A percentile compares a stretch with the other conserved stretches of the same genome.
These are phyloP conservation scores for Hydractinia symbiolongicarpus DNA, from an alignment of 30 jellyfish, hydroid and myxozoan genomes.

Conservation along the genomic window DNA sequence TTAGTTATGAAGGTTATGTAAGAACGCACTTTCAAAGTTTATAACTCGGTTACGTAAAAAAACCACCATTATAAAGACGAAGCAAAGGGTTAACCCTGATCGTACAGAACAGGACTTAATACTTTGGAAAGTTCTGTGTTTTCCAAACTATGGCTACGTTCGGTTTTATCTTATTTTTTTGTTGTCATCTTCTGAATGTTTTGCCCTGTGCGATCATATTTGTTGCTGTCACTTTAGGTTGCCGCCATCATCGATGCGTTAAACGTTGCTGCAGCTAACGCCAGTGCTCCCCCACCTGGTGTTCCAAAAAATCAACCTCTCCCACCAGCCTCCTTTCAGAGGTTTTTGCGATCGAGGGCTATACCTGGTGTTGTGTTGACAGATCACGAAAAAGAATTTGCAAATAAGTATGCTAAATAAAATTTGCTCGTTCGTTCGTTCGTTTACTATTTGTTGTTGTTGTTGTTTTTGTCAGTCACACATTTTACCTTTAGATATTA, in stretches of 20 bases:
- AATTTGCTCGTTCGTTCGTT: neutral
- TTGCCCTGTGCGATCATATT: neutral
- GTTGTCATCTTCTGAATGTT: too few relatives aligned
- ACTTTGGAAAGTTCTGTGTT: too few relatives aligned
- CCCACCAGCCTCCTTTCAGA: conserved; percentile 97
- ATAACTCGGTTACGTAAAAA: too few relatives aligned
- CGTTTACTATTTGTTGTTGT: neutral
- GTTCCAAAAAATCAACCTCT: conserved; percentile 44
- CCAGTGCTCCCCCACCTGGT: neutral
- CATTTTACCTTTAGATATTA: conserved; percentile 47
- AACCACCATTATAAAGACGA: too few relatives aligned
- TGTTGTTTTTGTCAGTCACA: neutral
- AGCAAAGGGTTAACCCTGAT: too few relatives aligned
- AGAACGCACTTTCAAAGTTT: too few relatives aligned
- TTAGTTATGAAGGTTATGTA: too few relatives aligned
- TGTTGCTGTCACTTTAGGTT: neutral
- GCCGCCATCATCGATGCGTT: neutral
- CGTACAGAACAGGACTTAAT: too few relatives aligned
- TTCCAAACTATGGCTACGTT: too few relatives aligned
- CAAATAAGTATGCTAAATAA: conserved; percentile 58
- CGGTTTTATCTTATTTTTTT: too few relatives aligned
- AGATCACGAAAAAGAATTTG: conserved; percentile 71
- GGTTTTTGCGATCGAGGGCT: conserved; percentile 52
- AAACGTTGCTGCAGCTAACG: neutral
- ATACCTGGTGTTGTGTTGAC: conserved; percentile 88